Evolutionary conservation across 2,797 vertebrate species (phyloP).

Genomic region (Halcyon smyrnensis): DNA sequence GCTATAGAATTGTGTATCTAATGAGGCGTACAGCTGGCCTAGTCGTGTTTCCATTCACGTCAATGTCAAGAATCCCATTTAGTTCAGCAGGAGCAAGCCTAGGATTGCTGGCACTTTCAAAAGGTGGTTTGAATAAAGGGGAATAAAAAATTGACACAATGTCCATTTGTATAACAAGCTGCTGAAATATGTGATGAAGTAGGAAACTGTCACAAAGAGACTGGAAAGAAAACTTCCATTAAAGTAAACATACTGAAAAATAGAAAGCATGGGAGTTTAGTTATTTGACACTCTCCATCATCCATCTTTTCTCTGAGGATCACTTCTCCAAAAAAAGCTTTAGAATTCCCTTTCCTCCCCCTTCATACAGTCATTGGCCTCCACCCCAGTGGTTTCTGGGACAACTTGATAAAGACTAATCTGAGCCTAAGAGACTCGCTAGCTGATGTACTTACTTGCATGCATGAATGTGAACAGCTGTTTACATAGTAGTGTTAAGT

Average conservation of each 20-base stretch:
- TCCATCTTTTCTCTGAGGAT: background rate
- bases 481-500: conserved; percentile 72
- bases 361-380: background rate
- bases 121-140: background rate
- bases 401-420: conserved; percentile 39
- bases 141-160: conserved; percentile 26
- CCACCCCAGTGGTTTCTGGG: background rate
- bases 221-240: background rate
- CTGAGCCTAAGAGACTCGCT: conserved; percentile 56
- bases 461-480: conserved; percentile 69
- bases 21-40: background rate
- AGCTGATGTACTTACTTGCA: conserved; percentile 66
- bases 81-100: conserved; percentile 28
- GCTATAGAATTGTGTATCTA: conserved; percentile 53
- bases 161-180: conserved; percentile 28
- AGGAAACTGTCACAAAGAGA: background rate
- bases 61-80: conserved; percentile 54
- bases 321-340: background rate
- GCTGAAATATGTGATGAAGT: conserved; percentile 14
- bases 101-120: background rate
- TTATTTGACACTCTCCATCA: background rate
- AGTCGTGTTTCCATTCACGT: background rate
- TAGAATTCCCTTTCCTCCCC: background rate
- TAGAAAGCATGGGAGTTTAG: background rate
- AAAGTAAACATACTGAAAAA: background rate